These are phyloP conservation scores for Tenebrosternarchus preto DNA, from an alignment of 2,113 vertebrate genomes.

Conservation along the genomic window DNA sequence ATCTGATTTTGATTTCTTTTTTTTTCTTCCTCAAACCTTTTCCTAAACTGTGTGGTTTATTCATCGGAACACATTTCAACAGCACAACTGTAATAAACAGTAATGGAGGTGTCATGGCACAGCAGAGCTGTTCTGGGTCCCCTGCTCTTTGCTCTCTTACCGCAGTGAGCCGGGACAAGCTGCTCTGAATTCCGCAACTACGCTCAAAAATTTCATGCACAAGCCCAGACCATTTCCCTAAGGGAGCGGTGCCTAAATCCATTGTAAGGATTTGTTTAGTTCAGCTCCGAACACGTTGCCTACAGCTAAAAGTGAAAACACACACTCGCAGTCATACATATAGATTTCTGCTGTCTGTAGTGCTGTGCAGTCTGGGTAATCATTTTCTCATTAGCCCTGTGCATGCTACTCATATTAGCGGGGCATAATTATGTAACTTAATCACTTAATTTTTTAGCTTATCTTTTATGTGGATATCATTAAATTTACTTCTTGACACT, in stretches of 20 bases:
- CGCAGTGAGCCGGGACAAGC: slow-evolving; percentile 4
- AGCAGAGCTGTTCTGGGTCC: slow-evolving; percentile 24
- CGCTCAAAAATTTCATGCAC: slow-evolving; percentile 10
- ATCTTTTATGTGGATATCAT: background rate
- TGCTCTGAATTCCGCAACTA: slow-evolving; percentile 20
- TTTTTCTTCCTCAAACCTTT: background rate
- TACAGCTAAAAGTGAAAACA: background rate
- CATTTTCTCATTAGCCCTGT: background rate
- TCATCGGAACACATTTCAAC: background rate
- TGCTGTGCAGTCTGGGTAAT: background rate
- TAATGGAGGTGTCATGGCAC: slow-evolving; percentile 25
- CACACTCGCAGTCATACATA: background rate
- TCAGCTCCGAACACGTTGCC: background rate
- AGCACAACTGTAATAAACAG: background rate
- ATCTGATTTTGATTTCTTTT: no score
- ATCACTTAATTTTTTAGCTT: background rate
- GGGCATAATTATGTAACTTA: background rate
- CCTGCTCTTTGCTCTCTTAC: background rate
- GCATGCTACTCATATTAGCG: background rate
- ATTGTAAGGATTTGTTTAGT: slow-evolving; percentile 23
- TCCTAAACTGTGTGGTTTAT: no score
- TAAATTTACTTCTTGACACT: background rate
- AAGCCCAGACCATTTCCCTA: slow-evolving; percentile 10
- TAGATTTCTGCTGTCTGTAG: background rate
- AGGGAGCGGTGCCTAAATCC: slow-evolving; percentile 23